Percentiles rank a stretch among this genome's conserved stretches.
These are phyloP conservation scores for Parapristionchus giblindavisi DNA, from an alignment of 2,888 invertebrate species.

Conservation along the genomic window DNA sequence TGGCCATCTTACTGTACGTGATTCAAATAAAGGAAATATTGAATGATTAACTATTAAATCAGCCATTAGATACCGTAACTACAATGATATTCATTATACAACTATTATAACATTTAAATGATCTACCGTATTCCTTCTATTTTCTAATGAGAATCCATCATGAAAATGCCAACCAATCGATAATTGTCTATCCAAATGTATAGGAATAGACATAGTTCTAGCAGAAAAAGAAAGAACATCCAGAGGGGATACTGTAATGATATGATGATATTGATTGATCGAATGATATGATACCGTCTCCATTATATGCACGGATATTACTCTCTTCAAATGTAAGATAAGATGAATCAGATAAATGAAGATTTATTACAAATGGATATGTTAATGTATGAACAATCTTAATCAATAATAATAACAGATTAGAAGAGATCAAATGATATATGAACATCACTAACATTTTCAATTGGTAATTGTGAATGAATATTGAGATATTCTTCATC, in stretches of 20 bases:
- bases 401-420: background rate
- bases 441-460: background rate
- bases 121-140: constrained; percentile 10
- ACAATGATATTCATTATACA: constrained; percentile 17
- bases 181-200: constrained; percentile 83
- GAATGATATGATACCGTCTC: constrained; percentile 74
- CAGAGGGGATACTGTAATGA: constrained; percentile 41
- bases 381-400: constrained; percentile 49
- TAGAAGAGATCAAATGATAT: background rate
- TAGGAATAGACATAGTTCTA: constrained; percentile 73
- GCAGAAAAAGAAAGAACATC: constrained; percentile 71
- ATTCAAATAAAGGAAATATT: constrained; percentile 51
- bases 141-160: background rate
- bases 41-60: constrained; percentile 59
- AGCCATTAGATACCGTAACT: constrained; percentile 54
- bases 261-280: background rate
- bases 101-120: background rate
- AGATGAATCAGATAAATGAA: constrained; percentile 73
- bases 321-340: constrained; percentile 80
- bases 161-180: constrained; percentile 33
- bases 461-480: background rate
- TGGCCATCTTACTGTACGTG: constrained; percentile 58
- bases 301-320: constrained; percentile 72
- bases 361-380: constrained; percentile 80
- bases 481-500: background rate